phyloP scores from a whole-genome alignment of 2,888 invertebrate genomes.

The Hololepta plana region DNA sequence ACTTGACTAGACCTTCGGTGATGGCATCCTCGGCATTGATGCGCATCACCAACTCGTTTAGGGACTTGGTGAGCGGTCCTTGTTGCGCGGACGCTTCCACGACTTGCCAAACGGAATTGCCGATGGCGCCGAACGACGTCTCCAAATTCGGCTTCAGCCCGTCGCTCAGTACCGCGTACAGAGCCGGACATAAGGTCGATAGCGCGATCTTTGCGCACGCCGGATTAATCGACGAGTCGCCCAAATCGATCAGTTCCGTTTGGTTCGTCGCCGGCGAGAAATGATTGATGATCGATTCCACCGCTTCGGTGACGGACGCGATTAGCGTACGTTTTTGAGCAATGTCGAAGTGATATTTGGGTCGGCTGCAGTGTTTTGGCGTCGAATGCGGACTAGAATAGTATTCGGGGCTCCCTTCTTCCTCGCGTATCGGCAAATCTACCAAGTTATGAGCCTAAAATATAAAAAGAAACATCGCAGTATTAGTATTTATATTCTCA shows the following conservation, averaged over 20 bases:
- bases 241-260: constrained; percentile 37
- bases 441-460: constrained; percentile 25
- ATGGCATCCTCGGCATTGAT: constrained; percentile 70
- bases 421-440: constrained; percentile 46
- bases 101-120: constrained; percentile 79
- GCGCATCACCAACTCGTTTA: constrained; percentile 66
- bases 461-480: constrained; percentile 2
- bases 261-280: constrained; percentile 48
- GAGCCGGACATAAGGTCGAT: constrained; percentile 61
- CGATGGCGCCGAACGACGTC: constrained; percentile 70
- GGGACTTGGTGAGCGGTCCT: constrained; percentile 66
- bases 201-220: constrained; percentile 56
- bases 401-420: constrained; percentile 42
- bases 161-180: constrained; percentile 69
- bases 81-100: constrained; percentile 76
- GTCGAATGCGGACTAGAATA: constrained; percentile 33
- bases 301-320: constrained; percentile 53
- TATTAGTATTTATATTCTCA: constrained; percentile 1
- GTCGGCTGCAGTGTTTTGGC: constrained; percentile 12
- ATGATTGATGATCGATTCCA: constrained; percentile 55
- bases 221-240: constrained; percentile 40
- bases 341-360: constrained; percentile 21
- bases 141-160: constrained; percentile 65
- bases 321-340: constrained; percentile 48
- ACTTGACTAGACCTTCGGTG: constrained; percentile 69